Percentiles rank a stretch among this genome's conserved stretches.
phyloP scores from a whole-genome alignment of 2,113 vertebrate species.

The Columba janthina region DNA sequence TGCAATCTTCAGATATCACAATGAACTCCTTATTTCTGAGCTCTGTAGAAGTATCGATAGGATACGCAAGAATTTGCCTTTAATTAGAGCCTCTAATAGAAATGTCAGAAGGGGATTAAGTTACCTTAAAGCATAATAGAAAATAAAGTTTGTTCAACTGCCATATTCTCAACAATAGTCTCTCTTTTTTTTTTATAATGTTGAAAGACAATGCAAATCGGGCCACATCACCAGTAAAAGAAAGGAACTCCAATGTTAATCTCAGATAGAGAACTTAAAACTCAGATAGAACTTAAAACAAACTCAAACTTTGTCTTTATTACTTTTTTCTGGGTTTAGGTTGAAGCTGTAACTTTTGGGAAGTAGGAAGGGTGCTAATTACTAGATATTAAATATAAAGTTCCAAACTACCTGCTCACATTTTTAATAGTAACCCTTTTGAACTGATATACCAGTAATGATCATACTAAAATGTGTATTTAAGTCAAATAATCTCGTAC shows the following conservation, averaged over 20 bases:
- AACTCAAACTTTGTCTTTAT: neutral
- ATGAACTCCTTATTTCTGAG: neutral
- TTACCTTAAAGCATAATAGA: constrained; percentile 18
- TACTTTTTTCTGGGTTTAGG: neutral
- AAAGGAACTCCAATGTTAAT: neutral
- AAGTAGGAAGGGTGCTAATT: neutral
- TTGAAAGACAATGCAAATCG: neutral
- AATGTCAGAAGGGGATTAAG: constrained; percentile 16
- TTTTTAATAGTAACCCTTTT: neutral
- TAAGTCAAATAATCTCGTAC: neutral
- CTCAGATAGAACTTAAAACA: neutral
- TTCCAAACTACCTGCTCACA: neutral
- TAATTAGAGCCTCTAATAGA: constrained; percentile 35
- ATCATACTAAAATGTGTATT: neutral
- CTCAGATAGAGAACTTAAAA: neutral
- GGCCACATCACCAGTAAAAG: neutral
- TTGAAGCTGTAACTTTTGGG: neutral
- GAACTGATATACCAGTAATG: neutral
- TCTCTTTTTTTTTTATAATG: neutral
- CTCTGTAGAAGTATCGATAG: neutral
- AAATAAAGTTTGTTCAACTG: constrained; percentile 50
- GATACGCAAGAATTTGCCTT: constrained; percentile 30
- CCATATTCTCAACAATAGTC: neutral
- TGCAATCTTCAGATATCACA: constrained; percentile 18
- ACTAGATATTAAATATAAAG: neutral